These are phyloP conservation scores for Anthrax anthrax DNA, from an alignment of 2,888 invertebrate genomes.

Conservation along the genomic window DNA sequence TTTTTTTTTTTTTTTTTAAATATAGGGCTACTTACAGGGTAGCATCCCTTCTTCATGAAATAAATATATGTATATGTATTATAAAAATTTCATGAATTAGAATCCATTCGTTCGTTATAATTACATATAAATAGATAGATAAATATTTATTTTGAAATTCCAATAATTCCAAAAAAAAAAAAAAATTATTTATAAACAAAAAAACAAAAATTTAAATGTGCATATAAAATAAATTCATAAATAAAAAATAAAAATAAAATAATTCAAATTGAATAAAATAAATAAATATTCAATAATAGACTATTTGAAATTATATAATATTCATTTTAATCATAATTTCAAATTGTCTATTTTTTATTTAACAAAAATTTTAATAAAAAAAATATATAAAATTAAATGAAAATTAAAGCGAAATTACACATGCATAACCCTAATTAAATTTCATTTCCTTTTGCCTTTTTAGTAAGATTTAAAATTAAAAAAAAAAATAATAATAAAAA, in stretches of 20 bases:
- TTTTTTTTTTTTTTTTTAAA: too few relatives aligned
- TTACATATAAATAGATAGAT: too few relatives aligned
- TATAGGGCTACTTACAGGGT: constrained; percentile 56
- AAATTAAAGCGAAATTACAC: constrained; percentile 7
- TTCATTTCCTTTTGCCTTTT: too few relatives aligned
- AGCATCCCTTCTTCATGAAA: constrained; percentile 49
- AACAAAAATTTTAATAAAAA: background rate
- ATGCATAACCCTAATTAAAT: constrained; percentile 7
- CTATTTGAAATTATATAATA: too few relatives aligned
- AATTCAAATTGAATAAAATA: too few relatives aligned
- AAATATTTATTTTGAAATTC: background rate
- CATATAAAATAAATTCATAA: constrained; percentile 1
- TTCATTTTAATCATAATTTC: too few relatives aligned
- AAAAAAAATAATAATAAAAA: background rate
- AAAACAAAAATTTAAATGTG: constrained; percentile 4
- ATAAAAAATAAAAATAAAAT: background rate
- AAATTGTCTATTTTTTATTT: too few relatives aligned
- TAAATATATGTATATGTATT: background rate
- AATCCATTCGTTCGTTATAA: too few relatives aligned
- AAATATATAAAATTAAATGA: constrained; percentile 1
- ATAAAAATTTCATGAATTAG: too few relatives aligned
- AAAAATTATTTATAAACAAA: too few relatives aligned
- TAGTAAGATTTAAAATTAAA: background rate
- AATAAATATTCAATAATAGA: too few relatives aligned
- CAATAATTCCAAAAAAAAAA: too few relatives aligned